Percentiles rank a stretch among this genome's conserved stretches.
Evolutionary conservation across 2,797 vertebrate genomes (phyloP).

Genomic region (Parambassis ranga): DNA sequence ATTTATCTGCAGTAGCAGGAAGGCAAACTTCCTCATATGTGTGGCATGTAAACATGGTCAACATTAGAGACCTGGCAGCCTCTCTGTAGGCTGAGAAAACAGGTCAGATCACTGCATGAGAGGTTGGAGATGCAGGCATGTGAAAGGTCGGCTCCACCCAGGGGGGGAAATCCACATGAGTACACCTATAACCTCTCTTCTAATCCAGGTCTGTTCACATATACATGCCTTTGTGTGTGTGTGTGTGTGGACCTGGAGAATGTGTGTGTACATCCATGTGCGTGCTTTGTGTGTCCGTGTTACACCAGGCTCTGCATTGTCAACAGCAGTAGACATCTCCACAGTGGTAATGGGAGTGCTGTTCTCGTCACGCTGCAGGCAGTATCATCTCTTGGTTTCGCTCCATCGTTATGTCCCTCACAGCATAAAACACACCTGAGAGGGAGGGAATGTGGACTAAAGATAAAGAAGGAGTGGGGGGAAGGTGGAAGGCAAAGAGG

Average conservation of each 20-base stretch:
- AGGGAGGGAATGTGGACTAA: background rate
- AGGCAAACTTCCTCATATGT: background rate
- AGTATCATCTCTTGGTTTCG: slow-evolving; percentile 29
- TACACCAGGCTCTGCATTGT: slow-evolving; percentile 22
- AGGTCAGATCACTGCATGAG: slow-evolving; percentile 55
- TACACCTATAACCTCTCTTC: slow-evolving; percentile 36
- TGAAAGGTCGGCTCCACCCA: slow-evolving; percentile 55
- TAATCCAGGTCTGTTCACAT: slow-evolving; percentile 10
- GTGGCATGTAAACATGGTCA: slow-evolving; percentile 26
- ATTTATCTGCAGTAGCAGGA: background rate
- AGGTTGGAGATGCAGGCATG: slow-evolving; percentile 23
- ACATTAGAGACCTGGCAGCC: slow-evolving; percentile 10
- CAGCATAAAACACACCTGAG: slow-evolving; percentile 36
- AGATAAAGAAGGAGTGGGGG: slow-evolving; percentile 6
- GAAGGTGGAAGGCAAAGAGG: background rate
- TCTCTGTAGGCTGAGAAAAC: slow-evolving; percentile 37
- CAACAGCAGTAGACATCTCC: slow-evolving; percentile 41
- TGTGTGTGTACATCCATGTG: background rate
- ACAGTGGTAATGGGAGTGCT: slow-evolving; percentile 33
- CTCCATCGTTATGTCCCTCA: slow-evolving; percentile 12
- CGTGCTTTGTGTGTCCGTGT: slow-evolving; percentile 4
- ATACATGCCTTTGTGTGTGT: background rate
- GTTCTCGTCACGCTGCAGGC: slow-evolving; percentile 42
- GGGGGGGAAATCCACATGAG: slow-evolving; percentile 41
- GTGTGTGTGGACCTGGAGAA: background rate